Evolutionary conservation across 1,140 invertebrate species (phyloP).

Genomic region (Scaptomyza graminum): DNA sequence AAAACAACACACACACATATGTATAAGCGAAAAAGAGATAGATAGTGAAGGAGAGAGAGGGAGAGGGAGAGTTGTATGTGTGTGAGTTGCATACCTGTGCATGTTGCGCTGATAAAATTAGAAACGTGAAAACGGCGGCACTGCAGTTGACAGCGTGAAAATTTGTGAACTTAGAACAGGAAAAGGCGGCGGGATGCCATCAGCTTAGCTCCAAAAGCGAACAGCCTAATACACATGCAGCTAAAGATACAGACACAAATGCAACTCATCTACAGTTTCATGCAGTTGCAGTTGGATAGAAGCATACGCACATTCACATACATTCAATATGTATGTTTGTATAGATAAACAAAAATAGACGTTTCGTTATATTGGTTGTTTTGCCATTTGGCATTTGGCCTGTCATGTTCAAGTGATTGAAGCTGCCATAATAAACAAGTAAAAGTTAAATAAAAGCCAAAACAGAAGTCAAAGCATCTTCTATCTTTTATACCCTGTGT

Average conservation of each 20-base stretch:
- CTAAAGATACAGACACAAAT: conserved; percentile 11
- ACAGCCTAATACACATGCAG: conserved; percentile 40
- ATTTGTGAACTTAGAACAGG: conserved; percentile 78
- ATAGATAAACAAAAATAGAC: conserved; percentile 27
- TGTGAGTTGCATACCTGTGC: conserved; percentile 63
- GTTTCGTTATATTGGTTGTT: conserved; percentile 31
- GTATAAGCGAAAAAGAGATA: no score
- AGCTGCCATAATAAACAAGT: conserved; percentile 52
- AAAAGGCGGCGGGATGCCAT: conserved; percentile 67
- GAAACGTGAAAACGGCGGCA: conserved; percentile 62
- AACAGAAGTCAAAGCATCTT: conserved; percentile 9
- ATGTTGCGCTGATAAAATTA: conserved; percentile 68
- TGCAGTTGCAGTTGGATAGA: background rate
- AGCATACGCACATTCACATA: background rate
- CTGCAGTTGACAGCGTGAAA: conserved; percentile 79
- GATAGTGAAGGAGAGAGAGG: background rate
- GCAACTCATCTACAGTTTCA: conserved; percentile 15
- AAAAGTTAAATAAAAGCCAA: background rate
- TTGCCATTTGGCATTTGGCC: conserved; percentile 42
- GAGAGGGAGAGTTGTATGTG: conserved; percentile 3
- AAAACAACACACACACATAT: conserved; percentile 29
- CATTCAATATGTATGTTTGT: background rate
- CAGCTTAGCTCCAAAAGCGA: conserved; percentile 31
- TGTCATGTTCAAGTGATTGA: conserved; percentile 52
- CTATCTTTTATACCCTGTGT: conserved; percentile 19